Percentiles rank a stretch among this genome's conserved stretches.
These are phyloP conservation scores for Epirrhoe tristata DNA, from an alignment of 2,888 invertebrate genomes.

Conservation along the genomic window DNA sequence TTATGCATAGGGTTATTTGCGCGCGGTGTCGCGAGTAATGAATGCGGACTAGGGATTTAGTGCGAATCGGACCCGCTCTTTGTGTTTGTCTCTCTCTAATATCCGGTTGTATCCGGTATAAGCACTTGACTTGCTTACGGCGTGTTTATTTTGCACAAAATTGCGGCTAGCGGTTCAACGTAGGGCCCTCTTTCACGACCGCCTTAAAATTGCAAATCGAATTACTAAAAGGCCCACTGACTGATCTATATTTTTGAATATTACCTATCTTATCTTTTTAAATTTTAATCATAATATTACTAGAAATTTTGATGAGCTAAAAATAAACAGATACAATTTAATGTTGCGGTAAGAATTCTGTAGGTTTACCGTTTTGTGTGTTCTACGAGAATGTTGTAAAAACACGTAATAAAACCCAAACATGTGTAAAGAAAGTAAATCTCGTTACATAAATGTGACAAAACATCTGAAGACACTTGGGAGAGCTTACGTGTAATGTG, in stretches of 20 bases:
- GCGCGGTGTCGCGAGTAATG: constrained; percentile 52
- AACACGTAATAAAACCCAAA: constrained; percentile 17
- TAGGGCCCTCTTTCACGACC: background rate
- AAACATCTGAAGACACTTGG: constrained; percentile 22
- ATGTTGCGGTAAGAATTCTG: background rate
- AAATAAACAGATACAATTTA: background rate
- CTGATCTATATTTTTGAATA: too few relatives aligned
- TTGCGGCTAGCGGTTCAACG: background rate
- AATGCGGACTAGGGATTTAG: constrained; percentile 46
- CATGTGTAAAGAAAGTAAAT: constrained; percentile 24
- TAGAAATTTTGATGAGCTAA: background rate
- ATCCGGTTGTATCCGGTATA: constrained; percentile 30
- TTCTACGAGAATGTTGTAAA: constrained; percentile 10
- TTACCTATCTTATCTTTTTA: too few relatives aligned
- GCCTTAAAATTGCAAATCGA: background rate
- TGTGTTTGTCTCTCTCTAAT: constrained; percentile 23
- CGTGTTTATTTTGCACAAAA: constrained; percentile 17
- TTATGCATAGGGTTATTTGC: constrained; percentile 59
- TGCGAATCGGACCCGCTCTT: constrained; percentile 27
- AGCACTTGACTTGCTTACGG: constrained; percentile 19
- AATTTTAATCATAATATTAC: too few relatives aligned
- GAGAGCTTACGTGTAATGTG: constrained; percentile 20
- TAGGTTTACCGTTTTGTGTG: constrained; percentile 6
- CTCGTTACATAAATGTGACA: constrained; percentile 19
- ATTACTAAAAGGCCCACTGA: too few relatives aligned